A percentile compares a stretch with the other conserved stretches of the same genome.
These are phyloP conservation scores for Atethmia centrago DNA, from an alignment of 2,888 invertebrate species.

Conservation along the genomic window DNA sequence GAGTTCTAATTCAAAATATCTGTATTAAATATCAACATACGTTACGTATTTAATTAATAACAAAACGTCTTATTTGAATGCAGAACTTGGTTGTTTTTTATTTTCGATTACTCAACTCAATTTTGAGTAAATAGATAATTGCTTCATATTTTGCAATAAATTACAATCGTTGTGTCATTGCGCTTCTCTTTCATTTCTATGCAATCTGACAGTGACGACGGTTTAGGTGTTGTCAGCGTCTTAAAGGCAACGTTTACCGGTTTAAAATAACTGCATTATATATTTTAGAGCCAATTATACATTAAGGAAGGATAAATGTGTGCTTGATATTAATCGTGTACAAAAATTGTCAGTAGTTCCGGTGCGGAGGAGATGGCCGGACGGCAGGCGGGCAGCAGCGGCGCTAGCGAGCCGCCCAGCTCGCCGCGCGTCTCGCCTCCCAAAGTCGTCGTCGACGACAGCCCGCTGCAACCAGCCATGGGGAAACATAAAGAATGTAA, in stretches of 20 bases:
- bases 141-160: too few relatives aligned
- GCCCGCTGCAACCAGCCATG: constrained; percentile 97
- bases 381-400: constrained; percentile 86
- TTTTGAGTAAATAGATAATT: too few relatives aligned
- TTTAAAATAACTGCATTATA: background rate
- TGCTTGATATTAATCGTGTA: constrained; percentile 24
- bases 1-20: too few relatives aligned
- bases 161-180: too few relatives aligned
- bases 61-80: too few relatives aligned
- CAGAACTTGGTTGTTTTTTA: too few relatives aligned
- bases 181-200: too few relatives aligned
- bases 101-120: too few relatives aligned
- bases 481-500: constrained; percentile 99
- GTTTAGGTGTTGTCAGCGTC: too few relatives aligned
- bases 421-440: constrained; percentile 94
- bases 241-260: background rate
- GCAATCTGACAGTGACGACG: too few relatives aligned
- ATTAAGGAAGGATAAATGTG: constrained; percentile 34
- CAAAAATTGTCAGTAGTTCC: constrained; percentile 75
- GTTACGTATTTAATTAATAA: too few relatives aligned
- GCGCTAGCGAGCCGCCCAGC: constrained; percentile 87
- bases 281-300: constrained; percentile 14
- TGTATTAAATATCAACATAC: too few relatives aligned
- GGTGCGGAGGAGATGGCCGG: constrained; percentile 89
- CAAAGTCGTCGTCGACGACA: constrained; percentile 98